phyloP scores from a whole-genome alignment of 2,113 vertebrate genomes.

The Oncorhynchus mykiss region DNA sequence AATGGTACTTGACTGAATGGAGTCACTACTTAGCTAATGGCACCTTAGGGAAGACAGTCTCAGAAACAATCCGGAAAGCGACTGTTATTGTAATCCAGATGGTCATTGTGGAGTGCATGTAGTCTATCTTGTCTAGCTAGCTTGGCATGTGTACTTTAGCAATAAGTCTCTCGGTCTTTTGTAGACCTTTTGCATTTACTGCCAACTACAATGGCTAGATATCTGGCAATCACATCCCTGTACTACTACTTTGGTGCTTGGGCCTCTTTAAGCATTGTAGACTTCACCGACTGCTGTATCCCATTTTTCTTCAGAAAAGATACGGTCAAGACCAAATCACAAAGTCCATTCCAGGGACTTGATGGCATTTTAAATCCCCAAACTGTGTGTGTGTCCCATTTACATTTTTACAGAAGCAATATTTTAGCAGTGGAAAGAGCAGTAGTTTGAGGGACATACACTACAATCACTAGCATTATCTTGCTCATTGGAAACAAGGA shows the following conservation, averaged over 20 bases:
- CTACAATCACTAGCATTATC: too few relatives aligned
- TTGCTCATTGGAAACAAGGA: too few relatives aligned
- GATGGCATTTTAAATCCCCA: constrained; percentile 22
- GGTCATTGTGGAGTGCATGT: not conserved
- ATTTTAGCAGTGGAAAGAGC: constrained; percentile 16
- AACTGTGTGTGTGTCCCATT: constrained; percentile 4
- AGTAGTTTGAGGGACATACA: too few relatives aligned
- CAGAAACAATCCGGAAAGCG: too few relatives aligned
- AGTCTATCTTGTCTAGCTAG: not conserved
- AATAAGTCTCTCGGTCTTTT: not conserved
- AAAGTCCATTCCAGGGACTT: not conserved
- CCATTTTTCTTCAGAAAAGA: too few relatives aligned
- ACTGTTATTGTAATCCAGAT: too few relatives aligned
- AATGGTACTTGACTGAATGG: too few relatives aligned
- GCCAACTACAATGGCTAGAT: not conserved
- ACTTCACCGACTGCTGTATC: too few relatives aligned
- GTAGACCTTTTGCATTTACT: constrained; percentile 6
- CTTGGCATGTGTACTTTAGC: not conserved
- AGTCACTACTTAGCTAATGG: too few relatives aligned
- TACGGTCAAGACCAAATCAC: not conserved
- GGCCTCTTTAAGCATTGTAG: not conserved
- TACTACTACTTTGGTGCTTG: not conserved
- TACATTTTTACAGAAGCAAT: constrained; percentile 34
- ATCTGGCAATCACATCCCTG: not conserved
- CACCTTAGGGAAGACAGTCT: too few relatives aligned